phyloP scores from a whole-genome alignment of 1,140 invertebrate genomes.

The Drosophila trapezifrons region DNA sequence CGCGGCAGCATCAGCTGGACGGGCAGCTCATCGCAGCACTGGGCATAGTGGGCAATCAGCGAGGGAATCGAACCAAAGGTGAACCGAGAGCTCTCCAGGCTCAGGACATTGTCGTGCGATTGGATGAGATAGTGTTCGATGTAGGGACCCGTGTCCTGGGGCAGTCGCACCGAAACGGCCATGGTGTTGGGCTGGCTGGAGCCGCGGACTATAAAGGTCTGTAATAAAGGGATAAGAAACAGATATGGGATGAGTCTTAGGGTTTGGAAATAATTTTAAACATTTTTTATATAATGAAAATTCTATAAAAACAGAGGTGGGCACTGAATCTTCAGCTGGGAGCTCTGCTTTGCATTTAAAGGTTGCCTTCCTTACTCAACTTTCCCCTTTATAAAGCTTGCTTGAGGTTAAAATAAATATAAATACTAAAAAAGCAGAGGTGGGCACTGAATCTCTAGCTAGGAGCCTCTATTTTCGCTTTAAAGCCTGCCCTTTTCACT shows the following conservation, averaged over 20 bases:
- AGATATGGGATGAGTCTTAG: background rate
- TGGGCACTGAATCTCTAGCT: too few relatives aligned
- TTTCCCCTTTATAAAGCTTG: too few relatives aligned
- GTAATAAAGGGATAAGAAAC: constrained; percentile 58
- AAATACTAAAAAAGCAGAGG: too few relatives aligned
- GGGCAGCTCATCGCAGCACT: constrained; percentile 97
- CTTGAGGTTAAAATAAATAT: too few relatives aligned
- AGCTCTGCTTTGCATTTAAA: background rate
- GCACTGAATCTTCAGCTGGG: too few relatives aligned
- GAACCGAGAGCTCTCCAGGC: constrained; percentile 96
- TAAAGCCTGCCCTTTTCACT: too few relatives aligned
- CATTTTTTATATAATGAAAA: too few relatives aligned
- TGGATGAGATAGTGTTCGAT: constrained; percentile 98
- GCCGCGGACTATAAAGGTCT: constrained; percentile 97
- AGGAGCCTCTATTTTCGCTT: too few relatives aligned
- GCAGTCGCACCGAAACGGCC: constrained; percentile 96
- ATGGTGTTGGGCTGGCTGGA: constrained; percentile 96
- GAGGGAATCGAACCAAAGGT: constrained; percentile 95
- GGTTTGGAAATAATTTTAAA: background rate
- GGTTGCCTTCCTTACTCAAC: too few relatives aligned
- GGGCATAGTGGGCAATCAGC: constrained; percentile 96
- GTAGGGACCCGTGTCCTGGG: constrained; percentile 93
- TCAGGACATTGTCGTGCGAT: constrained; percentile 90
- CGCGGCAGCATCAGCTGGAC: constrained; percentile 94
- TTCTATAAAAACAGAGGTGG: too few relatives aligned